Conservation (phyloP, 2,888 invertebrate genomes). For the Zhengitettix transpicula region DNA sequence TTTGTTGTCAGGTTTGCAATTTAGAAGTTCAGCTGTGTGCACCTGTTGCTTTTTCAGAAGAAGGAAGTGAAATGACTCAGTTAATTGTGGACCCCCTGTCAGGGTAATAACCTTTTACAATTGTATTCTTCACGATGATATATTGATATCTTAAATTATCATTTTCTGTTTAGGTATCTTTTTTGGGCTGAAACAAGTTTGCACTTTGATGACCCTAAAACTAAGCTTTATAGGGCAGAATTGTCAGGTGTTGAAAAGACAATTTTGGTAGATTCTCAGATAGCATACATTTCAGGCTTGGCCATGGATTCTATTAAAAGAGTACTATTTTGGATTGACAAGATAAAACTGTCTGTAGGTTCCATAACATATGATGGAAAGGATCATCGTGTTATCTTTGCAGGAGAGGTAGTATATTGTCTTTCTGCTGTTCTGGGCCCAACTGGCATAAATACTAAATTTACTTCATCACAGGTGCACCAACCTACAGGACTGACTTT, state of each 20-base stretch:
- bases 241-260: constrained; percentile 33
- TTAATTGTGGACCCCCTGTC: constrained; percentile 42
- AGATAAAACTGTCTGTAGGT: constrained; percentile 34
- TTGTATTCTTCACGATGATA: not conserved
- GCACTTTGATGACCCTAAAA: constrained; percentile 14
- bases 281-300: constrained; percentile 37
- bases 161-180: constrained; percentile 19
- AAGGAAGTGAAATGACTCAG: constrained; percentile 34
- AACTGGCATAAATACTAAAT: not conserved
- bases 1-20: constrained; percentile 31
- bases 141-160: constrained; percentile 17
- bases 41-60: constrained; percentile 31
- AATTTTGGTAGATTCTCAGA: constrained; percentile 24
- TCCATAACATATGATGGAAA: constrained; percentile 19
- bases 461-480: constrained; percentile 22
- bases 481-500: constrained; percentile 48
- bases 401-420: not conserved
- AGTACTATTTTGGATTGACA: constrained; percentile 61
- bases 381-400: constrained; percentile 13
- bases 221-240: constrained; percentile 25
- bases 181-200: constrained; percentile 24
- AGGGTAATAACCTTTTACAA: constrained; percentile 14
- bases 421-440: not conserved
- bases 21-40: constrained; percentile 37
- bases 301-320: constrained; percentile 38